Base-by-base conservation (phyloP, 37 sponge, comb jelly and placozoan genomes). In the Halichondria panicea region DNA sequence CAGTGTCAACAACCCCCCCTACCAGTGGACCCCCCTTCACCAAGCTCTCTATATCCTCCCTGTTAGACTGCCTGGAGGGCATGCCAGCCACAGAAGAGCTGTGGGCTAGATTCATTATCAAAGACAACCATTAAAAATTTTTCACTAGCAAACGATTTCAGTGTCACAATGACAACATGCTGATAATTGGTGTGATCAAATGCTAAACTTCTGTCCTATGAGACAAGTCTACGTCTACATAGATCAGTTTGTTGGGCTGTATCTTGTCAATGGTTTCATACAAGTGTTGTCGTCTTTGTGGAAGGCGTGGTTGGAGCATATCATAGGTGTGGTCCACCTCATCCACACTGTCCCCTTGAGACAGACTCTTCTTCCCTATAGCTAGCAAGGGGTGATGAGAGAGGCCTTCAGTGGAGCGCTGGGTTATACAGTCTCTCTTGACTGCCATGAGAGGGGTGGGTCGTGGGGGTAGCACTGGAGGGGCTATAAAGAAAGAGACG, bases 331-430 rank as follows among this genome's bases (percentile, higher is more conserved):
- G 67, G 35, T 15, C 9, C 24, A 35, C n/a, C 9, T 66, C 43
- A 66, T 66, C 67, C 15, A 66, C 19, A 33, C 67, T 40, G 67
- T 66, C 67, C n/a, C 67, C 67, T 22, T 66, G 67, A 40, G 67
- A 66, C 5, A 35, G 36, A 8, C 39, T 7, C 67, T 66, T 66
- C 18, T 8, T 21, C 43, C n/a, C n/a, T n/a, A n/a, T n/a, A n/a
- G n/a, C n/a, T n/a, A n/a, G n/a, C n/a, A n/a, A n/a, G n/a, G n/a
- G n/a, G n/a, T n/a, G n/a, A n/a, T n/a, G n/a, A n/a, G n/a, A n/a
- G n/a, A n/a, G n/a, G n/a, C n/a, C n/a, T n/a, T n/a, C n/a, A n/a
- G n/a, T n/a, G n/a, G n/a, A n/a, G n/a, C n/a, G n/a, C n/a, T n/a
- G n/a, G n/a, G n/a, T n/a, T n/a, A n/a, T n/a, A n/a, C n/a, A n/a